phyloP scores from a whole-genome alignment of 2,113 vertebrate genomes.

The Myrmecobius fasciatus region DNA sequence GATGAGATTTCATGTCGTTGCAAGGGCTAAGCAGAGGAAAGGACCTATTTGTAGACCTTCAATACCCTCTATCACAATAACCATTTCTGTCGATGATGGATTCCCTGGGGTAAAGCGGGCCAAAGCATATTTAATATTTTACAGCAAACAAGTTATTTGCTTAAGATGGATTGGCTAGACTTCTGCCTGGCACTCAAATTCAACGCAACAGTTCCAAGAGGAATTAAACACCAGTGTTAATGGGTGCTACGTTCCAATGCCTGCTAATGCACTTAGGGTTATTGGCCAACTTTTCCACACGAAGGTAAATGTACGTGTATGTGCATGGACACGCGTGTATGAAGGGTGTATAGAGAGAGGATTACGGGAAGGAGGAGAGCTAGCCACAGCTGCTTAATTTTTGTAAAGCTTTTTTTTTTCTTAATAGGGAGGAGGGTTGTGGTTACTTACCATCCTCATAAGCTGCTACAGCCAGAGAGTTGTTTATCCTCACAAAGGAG shows the following conservation, averaged over 20 bases:
- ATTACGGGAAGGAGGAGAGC: constrained; percentile 67
- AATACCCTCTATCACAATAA: constrained; percentile 29
- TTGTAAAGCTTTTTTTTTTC: constrained; percentile 75
- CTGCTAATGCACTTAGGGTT: constrained; percentile 84
- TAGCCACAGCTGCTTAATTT: constrained; percentile 86
- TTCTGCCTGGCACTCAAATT: constrained; percentile 80
- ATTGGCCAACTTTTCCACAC: constrained; percentile 86
- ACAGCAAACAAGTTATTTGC: constrained; percentile 86
- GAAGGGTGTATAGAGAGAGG: constrained; percentile 63
- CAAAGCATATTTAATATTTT: constrained; percentile 85
- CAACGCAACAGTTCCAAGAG: constrained; percentile 81
- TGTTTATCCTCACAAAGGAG: constrained; percentile 92
- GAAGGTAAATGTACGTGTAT: constrained; percentile 77
- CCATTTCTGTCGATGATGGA: constrained; percentile 40
- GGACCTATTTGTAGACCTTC: constrained; percentile 13
- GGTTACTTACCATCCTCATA: constrained; percentile 92
- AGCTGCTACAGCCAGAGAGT: constrained; percentile 91
- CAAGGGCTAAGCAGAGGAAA: background rate
- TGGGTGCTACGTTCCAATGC: constrained; percentile 84
- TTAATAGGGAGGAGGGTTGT: constrained; percentile 76
- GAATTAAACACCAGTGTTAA: constrained; percentile 86
- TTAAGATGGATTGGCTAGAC: constrained; percentile 85
- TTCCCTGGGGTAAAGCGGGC: constrained; percentile 77
- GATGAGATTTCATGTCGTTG: rapidly evolving
- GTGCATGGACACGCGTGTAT: constrained; percentile 55